Base-by-base conservation (phyloP, 2,113 vertebrate species). In the Ahaetulla prasina region DNA sequence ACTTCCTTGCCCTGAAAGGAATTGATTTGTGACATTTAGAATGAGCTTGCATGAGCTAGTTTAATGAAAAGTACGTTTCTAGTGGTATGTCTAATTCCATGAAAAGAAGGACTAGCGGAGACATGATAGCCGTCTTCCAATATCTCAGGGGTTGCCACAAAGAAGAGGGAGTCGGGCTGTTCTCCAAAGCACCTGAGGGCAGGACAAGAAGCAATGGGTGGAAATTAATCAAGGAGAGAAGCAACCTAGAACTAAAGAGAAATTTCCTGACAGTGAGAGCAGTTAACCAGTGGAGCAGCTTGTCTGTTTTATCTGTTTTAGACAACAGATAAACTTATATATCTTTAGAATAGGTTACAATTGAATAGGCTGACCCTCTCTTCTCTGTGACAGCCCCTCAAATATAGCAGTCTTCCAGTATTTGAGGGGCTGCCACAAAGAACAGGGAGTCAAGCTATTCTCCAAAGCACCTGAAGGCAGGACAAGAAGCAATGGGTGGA, bases 1-100 rank as follows among this genome's bases (percentile, higher is more conserved):
- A 98, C 98, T 93, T 98, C 98, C 91, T 98, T 98, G 86, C 98
- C 98, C 98, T 98, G 97, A 20, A 93, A 95, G 47, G 18, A 80
- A 90, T 93, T 20, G 88, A 35, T 1, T 89, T 57, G 52, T 35
- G 57, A 85, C 4, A 39, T 39, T 23, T 25, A 25, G 9, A 84
- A 45, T 25, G 25, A n/a, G 14, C 39, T 5, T 35, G 20, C 47
- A 47, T 7, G 45, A 47, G 5, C 45, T 47, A 47, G 45, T 47
- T 47, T 47, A 47, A 47, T 47, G 45, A 47, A 47, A 47, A 47
- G 45, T 47, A 47, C 0, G 45, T 47, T 47, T 47, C 45, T 47
- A 47, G 45, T 47, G 60, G 30, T 68, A 14, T 68, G 12, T 14
- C 3, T 68, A 68, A 11, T 68, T 2, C n/a, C 6, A 3, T 16